Conservation (phyloP, 2,113 vertebrate species). For the Hippocampus comes region DNA sequence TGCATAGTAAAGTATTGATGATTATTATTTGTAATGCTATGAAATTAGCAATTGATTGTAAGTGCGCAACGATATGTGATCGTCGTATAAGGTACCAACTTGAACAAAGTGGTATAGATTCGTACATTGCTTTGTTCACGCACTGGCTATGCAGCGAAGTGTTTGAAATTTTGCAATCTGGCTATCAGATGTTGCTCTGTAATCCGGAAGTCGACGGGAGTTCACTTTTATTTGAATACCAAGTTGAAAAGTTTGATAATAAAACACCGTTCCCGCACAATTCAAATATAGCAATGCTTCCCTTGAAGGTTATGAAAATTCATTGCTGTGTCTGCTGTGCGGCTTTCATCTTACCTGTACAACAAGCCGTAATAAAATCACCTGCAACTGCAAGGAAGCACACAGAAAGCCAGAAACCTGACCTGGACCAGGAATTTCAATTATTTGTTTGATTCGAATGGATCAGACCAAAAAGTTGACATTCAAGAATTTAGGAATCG, state of each 20-base stretch:
- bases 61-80: no score
- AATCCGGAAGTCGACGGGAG: neutral
- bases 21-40: no score
- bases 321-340: neutral
- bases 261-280: neutral
- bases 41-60: no score
- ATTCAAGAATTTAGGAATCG: neutral
- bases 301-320: neutral
- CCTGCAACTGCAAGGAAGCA: neutral
- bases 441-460: neutral
- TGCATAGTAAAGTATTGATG: no score
- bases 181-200: neutral
- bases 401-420: neutral
- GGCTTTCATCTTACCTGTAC: neutral
- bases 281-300: neutral
- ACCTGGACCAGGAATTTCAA: neutral
- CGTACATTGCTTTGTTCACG: neutral
- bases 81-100: no score
- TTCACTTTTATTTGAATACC: constrained; percentile 6
- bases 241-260: neutral
- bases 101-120: no score
- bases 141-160: neutral
- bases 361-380: neutral
- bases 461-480: neutral
- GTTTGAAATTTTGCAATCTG: neutral